Conservation (phyloP, 64 coral and sea anemone genomes). For the Pocillopora damicornis region DNA sequence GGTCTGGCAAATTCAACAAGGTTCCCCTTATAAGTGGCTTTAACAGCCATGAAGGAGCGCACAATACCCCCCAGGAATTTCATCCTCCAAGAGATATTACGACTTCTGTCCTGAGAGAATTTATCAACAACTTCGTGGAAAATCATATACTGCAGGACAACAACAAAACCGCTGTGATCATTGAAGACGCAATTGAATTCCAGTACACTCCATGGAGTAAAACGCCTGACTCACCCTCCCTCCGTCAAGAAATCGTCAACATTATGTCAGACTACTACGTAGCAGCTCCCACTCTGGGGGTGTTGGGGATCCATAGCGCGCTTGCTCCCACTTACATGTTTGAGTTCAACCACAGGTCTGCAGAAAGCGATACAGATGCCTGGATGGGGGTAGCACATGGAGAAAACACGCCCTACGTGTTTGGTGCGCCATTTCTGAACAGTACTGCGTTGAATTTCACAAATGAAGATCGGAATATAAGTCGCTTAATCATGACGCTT, state of each 20-base stretch:
- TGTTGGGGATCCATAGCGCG: constrained; percentile 50
- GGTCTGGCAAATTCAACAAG: constrained; percentile 19
- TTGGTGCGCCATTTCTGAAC: constrained; percentile 71
- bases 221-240: constrained; percentile 10
- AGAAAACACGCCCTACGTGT: constrained; percentile 63
- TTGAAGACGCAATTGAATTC: constrained; percentile 67
- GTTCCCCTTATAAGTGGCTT: constrained; percentile 76
- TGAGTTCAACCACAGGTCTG: constrained; percentile 65
- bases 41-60: constrained; percentile 66
- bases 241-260: constrained; percentile 53
- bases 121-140: constrained; percentile 33
- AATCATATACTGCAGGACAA: not conserved
- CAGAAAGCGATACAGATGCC: not conserved
- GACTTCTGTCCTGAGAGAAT: constrained; percentile 12
- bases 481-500: constrained; percentile 64
- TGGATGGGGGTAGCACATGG: constrained; percentile 58
- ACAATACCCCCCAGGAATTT: constrained; percentile 4
- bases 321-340: constrained; percentile 62
- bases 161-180: not conserved
- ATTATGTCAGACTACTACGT: constrained; percentile 69
- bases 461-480: constrained; percentile 66
- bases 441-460: constrained; percentile 38
- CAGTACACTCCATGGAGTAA: constrained; percentile 74
- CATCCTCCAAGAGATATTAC: not conserved
- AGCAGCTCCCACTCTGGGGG: constrained; percentile 60